Conservation (phyloP, 2,888 invertebrate species). For the Camponotus fellah region DNA sequence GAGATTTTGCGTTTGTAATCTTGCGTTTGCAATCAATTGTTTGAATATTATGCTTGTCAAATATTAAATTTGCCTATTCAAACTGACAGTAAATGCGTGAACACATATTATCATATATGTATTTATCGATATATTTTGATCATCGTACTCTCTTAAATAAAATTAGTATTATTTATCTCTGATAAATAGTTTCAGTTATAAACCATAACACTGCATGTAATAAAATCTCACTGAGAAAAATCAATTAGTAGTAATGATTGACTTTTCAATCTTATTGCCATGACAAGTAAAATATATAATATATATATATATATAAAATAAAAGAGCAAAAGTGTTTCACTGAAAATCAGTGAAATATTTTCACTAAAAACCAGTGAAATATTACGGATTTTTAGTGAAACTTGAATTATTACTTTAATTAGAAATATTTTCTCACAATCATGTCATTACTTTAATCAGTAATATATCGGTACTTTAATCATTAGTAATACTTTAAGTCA, state of each 20-base stretch:
- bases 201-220: not conserved
- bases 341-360: not conserved
- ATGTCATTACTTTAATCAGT: too few species aligned
- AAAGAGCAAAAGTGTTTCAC: not conserved
- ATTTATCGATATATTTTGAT: not conserved
- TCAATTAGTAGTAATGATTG: not conserved
- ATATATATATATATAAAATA: too few species aligned
- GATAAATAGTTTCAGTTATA: not conserved
- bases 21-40: not conserved
- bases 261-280: not conserved
- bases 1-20: not conserved
- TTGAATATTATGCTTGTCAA: not conserved
- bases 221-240: not conserved
- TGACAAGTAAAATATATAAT: not conserved
- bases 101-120: not conserved
- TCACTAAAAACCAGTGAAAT: not conserved
- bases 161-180: not conserved
- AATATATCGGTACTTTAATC: too few species aligned
- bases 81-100: not conserved
- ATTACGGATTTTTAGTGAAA: not conserved
- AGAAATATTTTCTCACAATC: not conserved
- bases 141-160: not conserved
- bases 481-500: not conserved
- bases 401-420: not conserved
- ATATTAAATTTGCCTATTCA: constrained; percentile 10